Evolutionary conservation across 2,113 vertebrate species (phyloP), one percentile per base, ranked within the genome.

Genomic region (Prietella phreatophila): DNA sequence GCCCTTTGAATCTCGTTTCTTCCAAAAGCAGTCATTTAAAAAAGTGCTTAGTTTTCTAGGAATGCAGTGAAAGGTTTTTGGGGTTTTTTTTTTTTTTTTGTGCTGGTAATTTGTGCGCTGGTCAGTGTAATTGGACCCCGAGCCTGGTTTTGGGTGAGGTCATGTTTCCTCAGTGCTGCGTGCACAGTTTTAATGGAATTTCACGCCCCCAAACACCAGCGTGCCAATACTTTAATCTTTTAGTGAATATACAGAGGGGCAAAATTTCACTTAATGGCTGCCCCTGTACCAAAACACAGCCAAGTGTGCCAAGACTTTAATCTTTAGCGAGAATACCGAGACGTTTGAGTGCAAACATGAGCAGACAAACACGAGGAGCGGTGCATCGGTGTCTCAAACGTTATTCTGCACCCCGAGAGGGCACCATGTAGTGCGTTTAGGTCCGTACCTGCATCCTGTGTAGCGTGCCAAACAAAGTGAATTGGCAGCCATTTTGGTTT

Each of bases 141-240:
- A 30, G 79, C 13, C 19, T 85, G 39, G 65, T 78, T 90, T 61
- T 4, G 53, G 84, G 86, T 85, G 86, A 89, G 89, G 78, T 85
- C 75, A 69, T 89, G 89, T 25, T 30, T 55, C 33, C 25, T 83
- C 13, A 17, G 85, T 84, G 86, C 89, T 86, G 87, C 55, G 69
- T 92, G 92, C 5, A 7, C 56, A 60, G 33, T 82, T 82, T 79
- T 81, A 81, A 58, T 81, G 55, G 55, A 58, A 81, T 81, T 82
- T 82, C 56, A 82, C 11, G 33, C 30, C 61, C 56, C 56, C 56
- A 82, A 61, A 82, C 55, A 36, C 33, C 7, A 25, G 5, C n/a
- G 13, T 39, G 56, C 80, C 56, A 22, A 7, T 61, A 82, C 33
- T 61, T 82, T 82, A 82, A 82, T 82, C 80, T 82, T 82, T 82